Conservation (phyloP, 2,113 vertebrate genomes). For the Mirza zaza region DNA sequence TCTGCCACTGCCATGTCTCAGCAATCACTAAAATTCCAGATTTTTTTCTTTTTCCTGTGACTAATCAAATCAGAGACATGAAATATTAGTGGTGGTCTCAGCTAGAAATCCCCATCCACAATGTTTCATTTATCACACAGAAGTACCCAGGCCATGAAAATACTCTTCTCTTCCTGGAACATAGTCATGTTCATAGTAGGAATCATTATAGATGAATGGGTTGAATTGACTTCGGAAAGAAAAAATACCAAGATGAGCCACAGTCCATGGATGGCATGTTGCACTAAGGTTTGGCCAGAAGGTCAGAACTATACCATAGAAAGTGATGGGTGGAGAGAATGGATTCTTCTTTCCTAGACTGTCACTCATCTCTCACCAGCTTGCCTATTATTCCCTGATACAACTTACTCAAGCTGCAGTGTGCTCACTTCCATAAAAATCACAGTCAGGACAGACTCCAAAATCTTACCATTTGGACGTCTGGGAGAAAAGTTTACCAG, state of each 20-base stretch:
- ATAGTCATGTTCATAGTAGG: background rate
- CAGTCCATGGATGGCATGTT: conserved; percentile 44
- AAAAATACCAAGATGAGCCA: background rate
- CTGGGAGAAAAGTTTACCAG: background rate
- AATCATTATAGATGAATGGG: conserved; percentile 27
- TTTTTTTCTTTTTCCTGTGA: background rate
- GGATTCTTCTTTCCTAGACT: background rate
- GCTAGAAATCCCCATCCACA: background rate
- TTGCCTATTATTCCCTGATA: background rate
- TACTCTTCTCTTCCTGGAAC: conserved; percentile 35
- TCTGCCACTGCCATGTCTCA: background rate
- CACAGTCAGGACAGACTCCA: background rate
- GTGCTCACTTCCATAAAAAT: background rate
- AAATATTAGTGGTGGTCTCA: background rate
- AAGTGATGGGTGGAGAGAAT: background rate
- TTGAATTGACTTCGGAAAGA: background rate
- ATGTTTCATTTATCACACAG: background rate
- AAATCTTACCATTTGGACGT: background rate
- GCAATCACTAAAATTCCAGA: background rate
- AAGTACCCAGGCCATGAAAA: background rate
- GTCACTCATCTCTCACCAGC: background rate
- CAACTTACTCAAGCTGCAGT: background rate
- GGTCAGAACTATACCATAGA: conserved; percentile 32
- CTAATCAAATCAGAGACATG: background rate
- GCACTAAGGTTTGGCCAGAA: conserved; percentile 45